phyloP scores from a whole-genome alignment of 2,113 vertebrate genomes.

The Ramphastos sulfuratus region DNA sequence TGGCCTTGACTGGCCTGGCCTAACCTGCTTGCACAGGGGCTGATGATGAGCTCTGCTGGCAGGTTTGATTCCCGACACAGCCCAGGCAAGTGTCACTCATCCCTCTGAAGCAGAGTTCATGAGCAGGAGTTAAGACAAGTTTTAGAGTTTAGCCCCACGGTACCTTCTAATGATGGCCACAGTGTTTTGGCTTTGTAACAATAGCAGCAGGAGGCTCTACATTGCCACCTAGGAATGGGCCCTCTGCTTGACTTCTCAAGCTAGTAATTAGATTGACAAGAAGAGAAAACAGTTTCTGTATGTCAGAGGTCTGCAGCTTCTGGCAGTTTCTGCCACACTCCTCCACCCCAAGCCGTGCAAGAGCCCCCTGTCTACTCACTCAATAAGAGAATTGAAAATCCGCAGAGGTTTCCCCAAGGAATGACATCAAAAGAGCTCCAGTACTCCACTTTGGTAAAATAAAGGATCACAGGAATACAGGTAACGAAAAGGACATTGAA shows the following conservation, averaged over 20 bases:
- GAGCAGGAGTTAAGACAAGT: not conserved
- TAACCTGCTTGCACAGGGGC: not conserved
- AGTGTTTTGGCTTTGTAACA: not conserved
- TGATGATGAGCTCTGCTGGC: not conserved
- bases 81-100: rapidly evolving
- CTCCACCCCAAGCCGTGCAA: not conserved
- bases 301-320: not conserved
- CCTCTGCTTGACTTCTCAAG: not conserved
- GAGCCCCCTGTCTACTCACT: slow-evolving; percentile 74
- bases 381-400: slow-evolving; percentile 89
- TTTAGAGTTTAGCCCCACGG: not conserved
- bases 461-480: slow-evolving; percentile 90
- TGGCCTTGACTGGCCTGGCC: not conserved
- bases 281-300: not conserved
- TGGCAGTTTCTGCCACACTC: not conserved
- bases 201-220: not conserved
- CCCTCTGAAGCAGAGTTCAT: not conserved
- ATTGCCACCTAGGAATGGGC: not conserved
- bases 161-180: not conserved
- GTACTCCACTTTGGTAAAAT: slow-evolving; percentile 94
- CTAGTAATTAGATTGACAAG: not conserved
- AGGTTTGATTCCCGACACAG: not conserved
- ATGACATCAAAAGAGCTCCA: slow-evolving; percentile 82
- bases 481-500: slow-evolving; percentile 92
- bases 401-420: slow-evolving; percentile 92